Percentiles rank a stretch among this genome's conserved stretches.
Evolutionary conservation across 2,888 invertebrate species (phyloP).

Genomic region (Noctua pronuba): DNA sequence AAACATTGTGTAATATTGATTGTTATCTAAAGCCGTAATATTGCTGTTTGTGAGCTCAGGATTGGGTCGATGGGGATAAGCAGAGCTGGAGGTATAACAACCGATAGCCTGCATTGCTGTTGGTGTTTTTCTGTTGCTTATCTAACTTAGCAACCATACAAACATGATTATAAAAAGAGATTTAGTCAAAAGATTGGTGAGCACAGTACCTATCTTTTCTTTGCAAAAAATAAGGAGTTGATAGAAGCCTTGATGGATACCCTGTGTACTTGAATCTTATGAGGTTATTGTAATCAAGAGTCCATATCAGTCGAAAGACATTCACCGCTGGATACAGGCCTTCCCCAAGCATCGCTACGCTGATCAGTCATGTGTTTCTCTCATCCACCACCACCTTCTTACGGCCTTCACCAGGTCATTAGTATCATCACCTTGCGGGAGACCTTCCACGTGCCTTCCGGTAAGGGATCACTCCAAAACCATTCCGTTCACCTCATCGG

Average conservation of each 20-base stretch:
- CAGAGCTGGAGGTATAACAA: constrained; percentile 2
- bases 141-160: background rate
- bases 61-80: background rate
- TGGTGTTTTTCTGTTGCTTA: background rate
- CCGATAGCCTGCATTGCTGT: background rate
- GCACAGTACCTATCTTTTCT: background rate
- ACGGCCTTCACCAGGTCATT: background rate
- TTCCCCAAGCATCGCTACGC: background rate
- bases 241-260: background rate
- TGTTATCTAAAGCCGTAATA: background rate
- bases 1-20: constrained; percentile 7
- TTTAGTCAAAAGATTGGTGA: background rate
- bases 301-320: background rate
- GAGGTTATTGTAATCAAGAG: background rate
- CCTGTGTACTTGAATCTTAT: background rate
- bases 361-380: background rate
- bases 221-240: background rate
- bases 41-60: background rate
- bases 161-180: background rate
- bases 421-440: background rate
- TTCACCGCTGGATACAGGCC: background rate
- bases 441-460: background rate
- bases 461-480: background rate
- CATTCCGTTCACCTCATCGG: too few relatives aligned
- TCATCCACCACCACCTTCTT: background rate